phyloP scores from a whole-genome alignment of 2,888 invertebrate genomes.

The Dryomyza anilis region DNA sequence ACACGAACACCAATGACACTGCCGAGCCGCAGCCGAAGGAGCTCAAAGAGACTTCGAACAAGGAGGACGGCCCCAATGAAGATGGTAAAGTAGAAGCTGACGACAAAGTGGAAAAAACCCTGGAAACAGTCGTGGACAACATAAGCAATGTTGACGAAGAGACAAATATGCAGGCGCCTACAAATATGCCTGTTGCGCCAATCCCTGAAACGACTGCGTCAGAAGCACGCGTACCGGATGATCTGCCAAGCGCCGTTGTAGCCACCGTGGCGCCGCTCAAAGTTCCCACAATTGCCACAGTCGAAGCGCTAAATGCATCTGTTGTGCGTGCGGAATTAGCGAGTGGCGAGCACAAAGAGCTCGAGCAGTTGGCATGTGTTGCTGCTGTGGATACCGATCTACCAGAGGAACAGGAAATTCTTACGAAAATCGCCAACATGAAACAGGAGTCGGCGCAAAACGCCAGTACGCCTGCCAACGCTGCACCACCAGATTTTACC shows the following conservation, averaged over 20 bases:
- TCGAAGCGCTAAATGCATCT: constrained; percentile 52
- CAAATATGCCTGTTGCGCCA: constrained; percentile 36
- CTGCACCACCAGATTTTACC: constrained; percentile 37
- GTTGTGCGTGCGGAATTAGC: constrained; percentile 44
- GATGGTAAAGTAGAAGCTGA: constrained; percentile 41
- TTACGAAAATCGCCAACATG: constrained; percentile 60
- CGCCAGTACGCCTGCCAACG: constrained; percentile 26
- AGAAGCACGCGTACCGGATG: constrained; percentile 1
- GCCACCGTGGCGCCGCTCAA: constrained; percentile 45
- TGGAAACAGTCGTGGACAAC: constrained; percentile 50
- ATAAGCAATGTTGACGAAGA: constrained; percentile 59
- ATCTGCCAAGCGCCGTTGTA: constrained; percentile 23
- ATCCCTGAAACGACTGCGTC: constrained; percentile 2
- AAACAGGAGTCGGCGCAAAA: constrained; percentile 56
- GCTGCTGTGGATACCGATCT: constrained; percentile 30
- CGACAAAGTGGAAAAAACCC: constrained; percentile 37
- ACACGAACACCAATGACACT: constrained; percentile 61
- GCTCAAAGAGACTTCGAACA: constrained; percentile 57
- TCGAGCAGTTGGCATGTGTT: constrained; percentile 49
- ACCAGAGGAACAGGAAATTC: constrained; percentile 58
- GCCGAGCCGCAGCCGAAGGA: constrained; percentile 59
- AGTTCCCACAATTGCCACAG: constrained; percentile 53
- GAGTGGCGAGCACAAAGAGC: constrained; percentile 39
- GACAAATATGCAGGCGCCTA: constrained; percentile 58
- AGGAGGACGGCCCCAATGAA: constrained; percentile 54